These are phyloP conservation scores for Drosophila tripunctata DNA, from an alignment of 2,888 invertebrate species.

Conservation along the genomic window DNA sequence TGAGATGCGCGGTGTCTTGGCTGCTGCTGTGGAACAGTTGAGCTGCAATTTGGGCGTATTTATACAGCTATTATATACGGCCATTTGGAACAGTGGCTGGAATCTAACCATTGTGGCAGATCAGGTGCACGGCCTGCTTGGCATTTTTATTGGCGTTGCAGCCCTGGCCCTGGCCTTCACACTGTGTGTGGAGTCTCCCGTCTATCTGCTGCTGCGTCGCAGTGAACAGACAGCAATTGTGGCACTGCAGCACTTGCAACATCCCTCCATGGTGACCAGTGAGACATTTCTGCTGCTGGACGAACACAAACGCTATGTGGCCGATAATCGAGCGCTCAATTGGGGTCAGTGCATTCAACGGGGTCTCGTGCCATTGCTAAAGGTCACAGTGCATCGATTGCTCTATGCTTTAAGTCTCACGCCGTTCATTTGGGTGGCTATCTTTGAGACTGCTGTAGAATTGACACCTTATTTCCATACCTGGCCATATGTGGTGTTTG, in stretches of 20 bases:
- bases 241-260: constrained; percentile 70
- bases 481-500: constrained; percentile 67
- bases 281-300: constrained; percentile 72
- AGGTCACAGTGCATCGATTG: constrained; percentile 65
- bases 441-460: constrained; percentile 32
- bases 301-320: constrained; percentile 78
- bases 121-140: constrained; percentile 72
- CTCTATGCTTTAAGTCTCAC: constrained; percentile 67
- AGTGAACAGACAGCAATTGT: constrained; percentile 73
- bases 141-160: constrained; percentile 60
- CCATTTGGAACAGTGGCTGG: constrained; percentile 53
- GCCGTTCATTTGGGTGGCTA: constrained; percentile 55
- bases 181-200: constrained; percentile 77
- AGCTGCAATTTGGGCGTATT: constrained; percentile 73
- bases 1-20: constrained; percentile 70
- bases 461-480: constrained; percentile 30
- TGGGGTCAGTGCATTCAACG: constrained; percentile 30
- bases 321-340: constrained; percentile 54
- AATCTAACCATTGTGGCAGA: constrained; percentile 48
- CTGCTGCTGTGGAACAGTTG: constrained; percentile 66
- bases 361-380: constrained; percentile 67
- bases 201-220: constrained; percentile 63
- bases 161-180: constrained; percentile 52
- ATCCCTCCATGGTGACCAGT: constrained; percentile 59
- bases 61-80: constrained; percentile 65